These are phyloP conservation scores for Drosophila dives DNA, from an alignment of 2,888 invertebrate genomes.

Conservation along the genomic window DNA sequence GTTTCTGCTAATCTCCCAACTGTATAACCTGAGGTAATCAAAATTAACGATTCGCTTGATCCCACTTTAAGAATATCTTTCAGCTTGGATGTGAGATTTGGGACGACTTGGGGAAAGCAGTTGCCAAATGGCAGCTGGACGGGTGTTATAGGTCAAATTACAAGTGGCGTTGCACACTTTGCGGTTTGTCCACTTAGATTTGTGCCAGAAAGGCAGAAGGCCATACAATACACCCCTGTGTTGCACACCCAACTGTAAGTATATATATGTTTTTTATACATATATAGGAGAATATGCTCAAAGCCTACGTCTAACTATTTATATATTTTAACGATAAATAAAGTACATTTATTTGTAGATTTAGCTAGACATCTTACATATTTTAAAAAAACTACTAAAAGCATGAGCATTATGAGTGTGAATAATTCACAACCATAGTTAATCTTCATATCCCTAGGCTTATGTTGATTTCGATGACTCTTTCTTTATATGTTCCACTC, in stretches of 20 bases:
- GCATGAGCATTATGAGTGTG: no score
- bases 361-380: no score
- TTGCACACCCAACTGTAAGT: constrained; percentile 79
- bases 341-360: no score
- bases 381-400: no score
- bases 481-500: neutral
- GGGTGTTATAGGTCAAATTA: constrained; percentile 74
- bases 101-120: constrained; percentile 71
- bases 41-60: neutral
- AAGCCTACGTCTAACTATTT: neutral
- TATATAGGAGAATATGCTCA: neutral
- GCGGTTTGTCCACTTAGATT: constrained; percentile 78
- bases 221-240: constrained; percentile 65
- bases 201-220: constrained; percentile 55
- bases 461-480: neutral
- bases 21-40: constrained; percentile 76
- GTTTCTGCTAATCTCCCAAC: constrained; percentile 58
- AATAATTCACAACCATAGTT: neutral
- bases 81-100: constrained; percentile 67
- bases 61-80: neutral
- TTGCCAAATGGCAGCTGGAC: constrained; percentile 73
- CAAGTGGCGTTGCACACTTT: constrained; percentile 60
- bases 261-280: constrained; percentile 31
- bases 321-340: no score
- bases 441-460: neutral